Evolutionary conservation across 2,797 vertebrate genomes (phyloP).

Genomic region (Typhlichthys eigenmanni): DNA sequence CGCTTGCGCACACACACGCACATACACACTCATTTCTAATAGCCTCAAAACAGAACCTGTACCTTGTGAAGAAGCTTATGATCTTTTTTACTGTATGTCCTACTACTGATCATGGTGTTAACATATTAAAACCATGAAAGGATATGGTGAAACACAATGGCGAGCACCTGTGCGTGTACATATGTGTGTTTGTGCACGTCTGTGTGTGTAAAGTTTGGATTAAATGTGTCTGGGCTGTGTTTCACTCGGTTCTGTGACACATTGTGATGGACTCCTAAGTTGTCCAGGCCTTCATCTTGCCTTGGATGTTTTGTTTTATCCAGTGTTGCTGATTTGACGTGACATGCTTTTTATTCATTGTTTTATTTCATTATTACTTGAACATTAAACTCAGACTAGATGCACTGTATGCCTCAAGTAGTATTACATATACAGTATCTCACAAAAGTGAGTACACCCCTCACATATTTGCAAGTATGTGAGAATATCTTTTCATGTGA

Average conservation of each 20-base stretch:
- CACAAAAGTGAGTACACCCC: too few relatives aligned
- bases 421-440: too few relatives aligned
- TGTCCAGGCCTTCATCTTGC: too few relatives aligned
- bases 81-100: slow-evolving; percentile 30
- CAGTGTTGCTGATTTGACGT: too few relatives aligned
- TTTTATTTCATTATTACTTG: too few relatives aligned
- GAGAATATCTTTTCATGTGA: too few relatives aligned
- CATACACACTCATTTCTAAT: slow-evolving; percentile 29
- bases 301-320: too few relatives aligned
- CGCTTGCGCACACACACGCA: slow-evolving; percentile 11
- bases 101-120: slow-evolving; percentile 21
- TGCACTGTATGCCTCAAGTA: too few relatives aligned
- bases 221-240: slow-evolving; percentile 3
- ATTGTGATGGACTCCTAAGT: not conserved
- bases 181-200: too few relatives aligned
- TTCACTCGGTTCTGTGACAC: not conserved
- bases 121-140: slow-evolving; percentile 20
- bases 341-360: too few relatives aligned
- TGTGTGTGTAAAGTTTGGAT: slow-evolving; percentile 6
- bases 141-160: slow-evolving; percentile 13
- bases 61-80: slow-evolving; percentile 11
- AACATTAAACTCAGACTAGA: too few relatives aligned
- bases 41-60: not conserved
- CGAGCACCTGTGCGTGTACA: slow-evolving; percentile 14
- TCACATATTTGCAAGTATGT: too few relatives aligned